Conservation (phyloP, 2,113 vertebrate species). For the Tachycineta bicolor region DNA sequence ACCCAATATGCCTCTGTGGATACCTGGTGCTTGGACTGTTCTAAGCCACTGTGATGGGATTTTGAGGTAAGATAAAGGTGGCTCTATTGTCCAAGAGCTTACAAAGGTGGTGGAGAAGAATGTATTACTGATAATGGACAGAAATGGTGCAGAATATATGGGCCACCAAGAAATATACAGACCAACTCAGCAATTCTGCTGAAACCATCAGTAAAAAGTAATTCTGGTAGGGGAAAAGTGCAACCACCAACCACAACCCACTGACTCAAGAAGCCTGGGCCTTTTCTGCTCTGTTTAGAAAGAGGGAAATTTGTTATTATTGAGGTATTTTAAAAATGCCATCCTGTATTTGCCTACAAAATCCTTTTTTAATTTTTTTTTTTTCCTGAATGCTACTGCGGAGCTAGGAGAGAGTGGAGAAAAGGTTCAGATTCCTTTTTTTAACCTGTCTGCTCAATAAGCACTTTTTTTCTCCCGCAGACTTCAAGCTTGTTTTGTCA, state of each 20-base stretch:
- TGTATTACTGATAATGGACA: background rate
- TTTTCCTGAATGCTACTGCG: background rate
- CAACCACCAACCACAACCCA: background rate
- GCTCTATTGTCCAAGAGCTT: background rate
- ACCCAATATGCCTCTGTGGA: fast-evolving
- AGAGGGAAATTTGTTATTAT: background rate
- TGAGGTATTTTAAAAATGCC: background rate
- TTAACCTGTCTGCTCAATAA: background rate
- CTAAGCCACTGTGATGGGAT: background rate
- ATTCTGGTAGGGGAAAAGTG: fast-evolving
- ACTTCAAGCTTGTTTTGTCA: background rate
- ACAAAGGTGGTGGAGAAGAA: background rate
- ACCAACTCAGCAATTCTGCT: background rate
- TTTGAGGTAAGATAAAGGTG: background rate
- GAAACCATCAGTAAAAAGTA: background rate
- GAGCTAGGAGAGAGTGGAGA: background rate
- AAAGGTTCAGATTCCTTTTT: background rate
- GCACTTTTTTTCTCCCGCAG: fast-evolving
- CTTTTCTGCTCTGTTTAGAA: background rate
- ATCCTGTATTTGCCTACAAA: background rate
- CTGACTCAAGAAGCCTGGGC: background rate
- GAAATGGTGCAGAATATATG: background rate
- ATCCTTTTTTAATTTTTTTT: background rate
- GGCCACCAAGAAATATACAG: background rate
- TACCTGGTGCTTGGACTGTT: no score